These are phyloP conservation scores for Dusona sp. DNA, from an alignment of 2,888 invertebrate species.

Conservation along the genomic window DNA sequence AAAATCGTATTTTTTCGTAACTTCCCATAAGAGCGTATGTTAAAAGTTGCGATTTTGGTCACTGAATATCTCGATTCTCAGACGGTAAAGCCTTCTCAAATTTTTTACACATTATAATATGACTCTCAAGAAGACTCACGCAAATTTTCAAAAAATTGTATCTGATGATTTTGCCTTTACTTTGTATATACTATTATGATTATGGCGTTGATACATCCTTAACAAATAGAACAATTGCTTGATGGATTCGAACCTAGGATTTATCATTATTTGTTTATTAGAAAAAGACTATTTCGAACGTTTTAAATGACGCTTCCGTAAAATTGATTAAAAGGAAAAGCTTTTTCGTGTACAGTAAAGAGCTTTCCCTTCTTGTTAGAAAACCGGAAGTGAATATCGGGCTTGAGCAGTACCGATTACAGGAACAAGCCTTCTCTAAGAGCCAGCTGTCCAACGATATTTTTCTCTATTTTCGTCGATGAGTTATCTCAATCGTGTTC, in stretches of 20 bases:
- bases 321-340: constrained; percentile 5
- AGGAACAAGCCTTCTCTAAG: constrained; percentile 3
- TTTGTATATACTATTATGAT: no score
- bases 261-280: background rate
- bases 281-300: background rate
- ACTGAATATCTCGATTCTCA: no score
- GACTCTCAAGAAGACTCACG: no score
- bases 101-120: no score
- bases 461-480: constrained; percentile 58
- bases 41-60: no score
- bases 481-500: constrained; percentile 42
- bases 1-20: no score
- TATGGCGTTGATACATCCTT: no score
- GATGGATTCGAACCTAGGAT: background rate
- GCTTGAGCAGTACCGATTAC: constrained; percentile 1
- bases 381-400: constrained; percentile 53
- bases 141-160: no score
- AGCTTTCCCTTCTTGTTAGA: constrained; percentile 16
- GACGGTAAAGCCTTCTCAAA: no score
- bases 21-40: no score
- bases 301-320: background rate
- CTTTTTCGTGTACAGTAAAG: constrained; percentile 48
- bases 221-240: background rate
- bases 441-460: constrained; percentile 35
- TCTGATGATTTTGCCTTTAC: no score